Conservation (phyloP, 2,113 vertebrate species). For the Crotalus viridis region DNA sequence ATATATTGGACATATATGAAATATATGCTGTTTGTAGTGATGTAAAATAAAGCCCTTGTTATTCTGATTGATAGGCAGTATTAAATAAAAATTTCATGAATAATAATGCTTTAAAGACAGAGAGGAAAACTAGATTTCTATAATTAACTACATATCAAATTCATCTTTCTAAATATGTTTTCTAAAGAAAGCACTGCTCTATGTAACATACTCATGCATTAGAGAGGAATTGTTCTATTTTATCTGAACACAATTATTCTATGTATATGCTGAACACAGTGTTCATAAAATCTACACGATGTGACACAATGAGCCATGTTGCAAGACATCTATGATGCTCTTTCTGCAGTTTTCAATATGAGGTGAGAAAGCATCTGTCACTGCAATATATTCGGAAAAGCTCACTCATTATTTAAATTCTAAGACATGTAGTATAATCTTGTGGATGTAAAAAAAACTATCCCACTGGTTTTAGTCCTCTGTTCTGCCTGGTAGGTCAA, state of each 20-base stretch:
- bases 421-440: not conserved
- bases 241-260: not conserved
- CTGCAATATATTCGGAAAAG: not conserved
- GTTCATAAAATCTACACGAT: not conserved
- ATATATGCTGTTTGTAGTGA: conserved; percentile 43
- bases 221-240: not conserved
- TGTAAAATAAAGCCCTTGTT: conserved; percentile 68
- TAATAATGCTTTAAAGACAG: conserved; percentile 72
- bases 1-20: conserved; percentile 57
- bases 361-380: not conserved
- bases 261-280: not conserved
- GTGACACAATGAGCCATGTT: not conserved
- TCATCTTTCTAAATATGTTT: conserved; percentile 51
- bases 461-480: not conserved
- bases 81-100: conserved; percentile 76
- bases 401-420: not conserved
- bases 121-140: conserved; percentile 64
- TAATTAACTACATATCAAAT: conserved; percentile 71
- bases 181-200: not conserved
- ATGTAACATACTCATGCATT: not conserved
- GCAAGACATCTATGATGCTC: not conserved
- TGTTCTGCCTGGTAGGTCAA: not conserved
- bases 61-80: conserved; percentile 23
- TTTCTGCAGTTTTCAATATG: not conserved
- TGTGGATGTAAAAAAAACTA: not conserved